Conservation (phyloP, 2,888 invertebrate species). For the Campoplex capitator region DNA sequence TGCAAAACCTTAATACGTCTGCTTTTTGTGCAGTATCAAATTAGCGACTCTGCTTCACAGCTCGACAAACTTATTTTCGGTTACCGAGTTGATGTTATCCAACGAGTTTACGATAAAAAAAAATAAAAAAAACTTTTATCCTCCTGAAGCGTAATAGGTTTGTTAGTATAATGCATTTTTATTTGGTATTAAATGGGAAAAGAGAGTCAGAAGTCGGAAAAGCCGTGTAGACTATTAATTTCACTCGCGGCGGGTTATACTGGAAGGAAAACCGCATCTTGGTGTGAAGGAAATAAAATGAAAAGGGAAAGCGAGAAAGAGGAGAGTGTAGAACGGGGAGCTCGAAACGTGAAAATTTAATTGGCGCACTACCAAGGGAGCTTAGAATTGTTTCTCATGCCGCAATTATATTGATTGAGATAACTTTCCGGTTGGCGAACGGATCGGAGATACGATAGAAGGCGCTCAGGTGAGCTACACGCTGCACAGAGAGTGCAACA, state of each 20-base stretch:
- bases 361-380: constrained; percentile 66
- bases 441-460: constrained; percentile 26
- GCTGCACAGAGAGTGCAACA: constrained; percentile 39
- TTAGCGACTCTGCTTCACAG: not conserved
- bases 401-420: constrained; percentile 68
- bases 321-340: not conserved
- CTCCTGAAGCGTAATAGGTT: not conserved
- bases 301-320: constrained; percentile 3
- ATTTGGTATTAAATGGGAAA: constrained; percentile 56
- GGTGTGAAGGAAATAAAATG: not conserved
- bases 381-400: constrained; percentile 67
- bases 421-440: constrained; percentile 59
- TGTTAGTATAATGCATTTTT: constrained; percentile 33
- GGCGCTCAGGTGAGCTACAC: constrained; percentile 31
- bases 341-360: constrained; percentile 59
- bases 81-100: not conserved
- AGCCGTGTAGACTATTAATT: constrained; percentile 60
- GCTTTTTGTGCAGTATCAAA: not conserved
- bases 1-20: not conserved
- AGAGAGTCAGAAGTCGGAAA: constrained; percentile 23
- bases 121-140: constrained; percentile 4
- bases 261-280: not conserved
- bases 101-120: not conserved
- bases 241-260: constrained; percentile 5
- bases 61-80: not conserved